These are phyloP conservation scores for Rhinogobio ventralis DNA, from an alignment of 2,797 vertebrate species.

Conservation along the genomic window DNA sequence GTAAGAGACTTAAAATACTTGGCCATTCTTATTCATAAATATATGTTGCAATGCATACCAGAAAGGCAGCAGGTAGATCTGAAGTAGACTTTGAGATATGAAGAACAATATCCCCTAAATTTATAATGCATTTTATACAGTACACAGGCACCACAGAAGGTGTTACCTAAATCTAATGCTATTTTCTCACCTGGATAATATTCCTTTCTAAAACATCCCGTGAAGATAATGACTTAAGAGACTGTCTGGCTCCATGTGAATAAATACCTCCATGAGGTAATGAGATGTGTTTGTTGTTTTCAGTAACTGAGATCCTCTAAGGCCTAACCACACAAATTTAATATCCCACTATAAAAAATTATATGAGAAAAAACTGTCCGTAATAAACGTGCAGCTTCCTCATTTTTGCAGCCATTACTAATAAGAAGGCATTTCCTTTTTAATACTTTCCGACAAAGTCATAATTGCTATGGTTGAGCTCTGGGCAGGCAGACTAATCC, in stretches of 20 bases:
- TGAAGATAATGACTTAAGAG: slow-evolving; percentile 26
- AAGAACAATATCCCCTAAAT: not conserved
- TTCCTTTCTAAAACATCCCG: slow-evolving; percentile 13
- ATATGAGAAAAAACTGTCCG: not conserved
- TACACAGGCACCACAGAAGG: not conserved
- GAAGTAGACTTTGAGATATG: not conserved
- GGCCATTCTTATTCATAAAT: not conserved
- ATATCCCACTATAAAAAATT: slow-evolving; percentile 8
- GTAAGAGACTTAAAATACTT: no score
- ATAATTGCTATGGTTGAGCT: slow-evolving; percentile 40
- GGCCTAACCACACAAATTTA: slow-evolving; percentile 3
- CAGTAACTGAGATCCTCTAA: slow-evolving; percentile 16
- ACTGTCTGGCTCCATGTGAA: slow-evolving; percentile 14
- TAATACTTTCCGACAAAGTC: slow-evolving; percentile 23
- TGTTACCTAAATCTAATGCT: slow-evolving; percentile 13
- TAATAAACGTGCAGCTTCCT: not conserved
- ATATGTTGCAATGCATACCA: not conserved
- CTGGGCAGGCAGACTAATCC: slow-evolving; percentile 36
- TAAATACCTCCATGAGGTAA: slow-evolving; percentile 27
- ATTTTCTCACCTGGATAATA: slow-evolving; percentile 26
- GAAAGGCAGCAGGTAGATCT: not conserved
- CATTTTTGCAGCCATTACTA: not conserved
- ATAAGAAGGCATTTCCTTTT: slow-evolving; percentile 33
- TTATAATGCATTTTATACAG: slow-evolving; percentile 5
- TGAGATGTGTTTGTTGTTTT: slow-evolving; percentile 18